phyloP scores from a whole-genome alignment of 2,797 vertebrate genomes.

The Hybognathus amarus region DNA sequence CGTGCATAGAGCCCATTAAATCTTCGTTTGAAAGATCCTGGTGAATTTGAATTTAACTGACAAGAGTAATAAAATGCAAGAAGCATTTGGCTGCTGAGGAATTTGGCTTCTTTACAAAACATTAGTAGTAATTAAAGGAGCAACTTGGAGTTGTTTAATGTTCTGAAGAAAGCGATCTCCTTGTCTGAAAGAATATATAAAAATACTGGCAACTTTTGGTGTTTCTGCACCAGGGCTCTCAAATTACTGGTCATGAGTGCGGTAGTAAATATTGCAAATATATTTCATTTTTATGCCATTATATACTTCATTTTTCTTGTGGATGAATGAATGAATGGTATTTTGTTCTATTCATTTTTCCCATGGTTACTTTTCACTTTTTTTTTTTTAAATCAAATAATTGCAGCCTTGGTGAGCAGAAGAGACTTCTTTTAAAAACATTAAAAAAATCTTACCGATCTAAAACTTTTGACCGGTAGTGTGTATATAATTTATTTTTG shows the following conservation, averaged over 20 bases:
- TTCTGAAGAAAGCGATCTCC: conserved; percentile 61
- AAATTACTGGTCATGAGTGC: not conserved
- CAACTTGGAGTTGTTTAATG: conserved; percentile 64
- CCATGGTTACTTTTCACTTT: too few relatives aligned
- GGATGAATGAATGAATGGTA: not conserved
- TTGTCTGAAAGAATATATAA: conserved; percentile 63
- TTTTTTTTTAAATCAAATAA: too few relatives aligned
- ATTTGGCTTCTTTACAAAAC: conserved; percentile 45
- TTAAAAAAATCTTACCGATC: too few relatives aligned
- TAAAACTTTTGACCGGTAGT: too few relatives aligned
- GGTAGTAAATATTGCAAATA: not conserved
- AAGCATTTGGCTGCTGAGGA: conserved; percentile 7
- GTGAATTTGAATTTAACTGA: conserved; percentile 42
- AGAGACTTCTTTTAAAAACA: too few relatives aligned
- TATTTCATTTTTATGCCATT: too few relatives aligned
- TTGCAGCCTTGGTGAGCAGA: too few relatives aligned
- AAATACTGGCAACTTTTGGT: conserved; percentile 52
- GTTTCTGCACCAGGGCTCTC: not conserved
- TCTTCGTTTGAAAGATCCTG: conserved; percentile 47
- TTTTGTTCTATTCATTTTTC: not conserved
- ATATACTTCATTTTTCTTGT: too few relatives aligned
- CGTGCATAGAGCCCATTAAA: too few relatives aligned
- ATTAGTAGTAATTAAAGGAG: conserved; percentile 60
- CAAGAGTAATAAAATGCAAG: conserved; percentile 44
- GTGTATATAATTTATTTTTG: not conserved